A percentile compares a stretch with the other conserved stretches of the same genome.
These are phyloP conservation scores for Blastobasis lacticolella DNA, from an alignment of 2,888 invertebrate species.

Conservation along the genomic window DNA sequence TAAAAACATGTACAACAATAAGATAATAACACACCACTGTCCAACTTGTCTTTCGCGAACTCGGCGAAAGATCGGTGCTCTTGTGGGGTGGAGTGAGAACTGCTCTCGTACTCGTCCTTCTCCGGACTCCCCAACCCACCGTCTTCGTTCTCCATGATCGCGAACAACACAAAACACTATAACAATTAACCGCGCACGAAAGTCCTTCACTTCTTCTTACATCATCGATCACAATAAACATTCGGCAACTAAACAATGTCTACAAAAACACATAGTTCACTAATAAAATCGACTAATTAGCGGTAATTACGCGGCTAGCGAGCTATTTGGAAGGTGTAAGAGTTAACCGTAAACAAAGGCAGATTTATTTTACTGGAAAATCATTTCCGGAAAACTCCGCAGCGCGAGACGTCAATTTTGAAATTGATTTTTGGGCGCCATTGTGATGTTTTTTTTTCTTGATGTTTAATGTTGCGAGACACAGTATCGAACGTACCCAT, in stretches of 20 bases:
- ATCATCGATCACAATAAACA: slow-evolving; percentile 59
- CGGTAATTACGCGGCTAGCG: no score
- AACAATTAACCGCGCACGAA: slow-evolving; percentile 37
- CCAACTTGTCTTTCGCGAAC: slow-evolving; percentile 66
- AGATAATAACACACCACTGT: slow-evolving; percentile 49
- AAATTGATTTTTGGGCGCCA: slow-evolving; percentile 72
- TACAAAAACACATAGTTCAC: not conserved
- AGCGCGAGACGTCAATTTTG: slow-evolving; percentile 34
- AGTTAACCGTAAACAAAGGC: no score
- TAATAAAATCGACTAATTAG: no score
- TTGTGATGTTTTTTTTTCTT: slow-evolving; percentile 21
- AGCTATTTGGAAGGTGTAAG: no score
- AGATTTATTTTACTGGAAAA: no score
- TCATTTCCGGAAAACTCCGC: slow-evolving; percentile 16
- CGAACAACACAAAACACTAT: slow-evolving; percentile 28
- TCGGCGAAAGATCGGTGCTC: slow-evolving; percentile 66
- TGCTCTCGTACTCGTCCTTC: slow-evolving; percentile 57
- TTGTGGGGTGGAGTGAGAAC: slow-evolving; percentile 62
- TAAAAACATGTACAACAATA: not conserved
- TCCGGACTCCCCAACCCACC: slow-evolving; percentile 41
- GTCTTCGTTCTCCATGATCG: slow-evolving; percentile 53
- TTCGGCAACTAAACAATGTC: slow-evolving; percentile 2
- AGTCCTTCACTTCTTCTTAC: slow-evolving; percentile 61
- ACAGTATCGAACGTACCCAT: not conserved
- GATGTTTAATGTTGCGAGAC: not conserved